Percentiles rank a stretch among this genome's conserved stretches.
Evolutionary conservation across 2,797 vertebrate species (phyloP).

Genomic region (Hephaestus fuliginosus): DNA sequence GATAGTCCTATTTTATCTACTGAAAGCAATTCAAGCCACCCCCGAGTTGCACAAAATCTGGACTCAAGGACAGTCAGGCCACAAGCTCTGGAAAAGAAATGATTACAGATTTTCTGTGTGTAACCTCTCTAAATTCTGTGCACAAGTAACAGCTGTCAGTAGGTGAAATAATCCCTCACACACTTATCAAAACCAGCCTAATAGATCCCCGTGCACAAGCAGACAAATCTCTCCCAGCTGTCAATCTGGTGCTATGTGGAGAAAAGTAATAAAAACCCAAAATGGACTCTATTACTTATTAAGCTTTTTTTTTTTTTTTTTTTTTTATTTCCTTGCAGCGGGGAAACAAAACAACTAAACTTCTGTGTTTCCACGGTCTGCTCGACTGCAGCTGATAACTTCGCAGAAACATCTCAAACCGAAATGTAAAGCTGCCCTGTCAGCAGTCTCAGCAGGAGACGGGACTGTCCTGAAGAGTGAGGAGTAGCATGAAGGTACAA

Average conservation of each 20-base stretch:
- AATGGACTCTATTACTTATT: conserved; percentile 35
- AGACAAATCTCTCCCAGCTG: conserved; percentile 52
- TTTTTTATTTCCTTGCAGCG: conserved; percentile 25
- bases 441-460: conserved; percentile 53
- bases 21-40: conserved; percentile 60
- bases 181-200: conserved; percentile 48
- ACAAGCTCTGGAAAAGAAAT: conserved; percentile 49
- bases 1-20: conserved; percentile 66
- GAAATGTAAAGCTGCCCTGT: conserved; percentile 48
- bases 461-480: conserved; percentile 42
- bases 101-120: conserved; percentile 45
- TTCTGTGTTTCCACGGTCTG: conserved; percentile 36
- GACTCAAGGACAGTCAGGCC: conserved; percentile 55
- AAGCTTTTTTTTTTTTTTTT: conserved; percentile 1
- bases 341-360: conserved; percentile 28
- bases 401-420: conserved; percentile 39
- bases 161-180: conserved; percentile 62
- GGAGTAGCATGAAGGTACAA: conserved; percentile 49
- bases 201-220: conserved; percentile 47
- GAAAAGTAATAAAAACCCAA: conserved; percentile 45
- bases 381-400: conserved; percentile 36
- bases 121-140: conserved; percentile 53
- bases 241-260: conserved; percentile 18
- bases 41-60: conserved; percentile 51
- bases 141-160: conserved; percentile 58